phyloP scores from a whole-genome alignment of 2,888 invertebrate genomes.

The Fragum whitleyi region DNA sequence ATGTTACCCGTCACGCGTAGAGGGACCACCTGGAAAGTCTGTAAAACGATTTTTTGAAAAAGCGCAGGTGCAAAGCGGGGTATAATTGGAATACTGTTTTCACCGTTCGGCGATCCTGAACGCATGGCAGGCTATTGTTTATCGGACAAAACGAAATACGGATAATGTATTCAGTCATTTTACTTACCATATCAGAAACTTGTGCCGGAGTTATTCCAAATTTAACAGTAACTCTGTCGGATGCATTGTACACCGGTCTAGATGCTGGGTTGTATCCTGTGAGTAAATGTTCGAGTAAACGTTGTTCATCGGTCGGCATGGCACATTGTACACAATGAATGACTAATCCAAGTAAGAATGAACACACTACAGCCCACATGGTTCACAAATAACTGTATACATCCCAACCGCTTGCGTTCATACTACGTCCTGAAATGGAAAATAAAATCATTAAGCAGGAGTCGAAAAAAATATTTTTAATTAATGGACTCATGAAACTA shows the following conservation, averaged over 20 bases:
- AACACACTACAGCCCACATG: constrained; percentile 18
- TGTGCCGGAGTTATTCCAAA: constrained; percentile 84
- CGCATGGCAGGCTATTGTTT: no score
- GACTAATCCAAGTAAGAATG: constrained; percentile 38
- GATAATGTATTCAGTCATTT: no score
- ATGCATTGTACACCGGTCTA: constrained; percentile 84
- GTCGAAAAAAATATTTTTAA: no score
- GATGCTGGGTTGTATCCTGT: constrained; percentile 82
- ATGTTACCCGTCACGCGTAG: no score
- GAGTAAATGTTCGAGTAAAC: constrained; percentile 79
- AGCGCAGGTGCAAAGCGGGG: no score
- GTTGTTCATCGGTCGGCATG: constrained; percentile 82
- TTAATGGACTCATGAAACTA: no score
- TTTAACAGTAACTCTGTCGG: constrained; percentile 81
- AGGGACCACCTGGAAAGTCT: no score
- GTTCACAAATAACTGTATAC: constrained; percentile 12
- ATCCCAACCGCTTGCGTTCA: constrained; percentile 5
- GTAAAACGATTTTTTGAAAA: no score
- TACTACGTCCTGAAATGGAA: not conserved
- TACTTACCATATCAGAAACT: constrained; percentile 84
- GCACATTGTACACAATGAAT: constrained; percentile 41
- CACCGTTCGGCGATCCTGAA: no score
- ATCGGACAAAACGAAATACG: no score
- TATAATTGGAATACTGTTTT: no score
- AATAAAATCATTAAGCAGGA: no score